Percentiles rank a stretch among this genome's conserved stretches.
Conservation (phyloP, 2,113 vertebrate species). For the Aix galericulata region DNA sequence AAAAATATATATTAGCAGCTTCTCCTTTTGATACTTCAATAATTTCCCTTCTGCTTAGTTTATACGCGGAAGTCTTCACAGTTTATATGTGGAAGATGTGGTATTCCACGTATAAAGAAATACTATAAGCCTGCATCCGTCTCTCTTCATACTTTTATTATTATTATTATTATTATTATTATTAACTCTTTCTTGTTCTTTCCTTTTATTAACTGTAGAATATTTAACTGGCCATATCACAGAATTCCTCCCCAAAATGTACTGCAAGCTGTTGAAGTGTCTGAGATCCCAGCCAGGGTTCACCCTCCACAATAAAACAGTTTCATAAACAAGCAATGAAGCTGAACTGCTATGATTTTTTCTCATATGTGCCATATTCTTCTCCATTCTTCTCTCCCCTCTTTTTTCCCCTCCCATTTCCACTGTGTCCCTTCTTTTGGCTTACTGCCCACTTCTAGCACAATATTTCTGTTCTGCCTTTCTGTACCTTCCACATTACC, state of each 20-base stretch:
- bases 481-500: neutral
- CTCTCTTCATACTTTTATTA: neutral
- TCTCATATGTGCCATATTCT: neutral
- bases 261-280: neutral
- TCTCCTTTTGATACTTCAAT: neutral
- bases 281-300: neutral
- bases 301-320: neutral
- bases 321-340: neutral
- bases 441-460: neutral
- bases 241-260: neutral
- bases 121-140: neutral
- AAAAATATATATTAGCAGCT: neutral
- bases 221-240: neutral
- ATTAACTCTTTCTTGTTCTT: neutral
- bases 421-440: neutral
- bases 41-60: neutral
- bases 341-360: rapidly evolving
- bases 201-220: neutral
- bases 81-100: neutral
- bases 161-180: neutral
- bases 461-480: neutral
- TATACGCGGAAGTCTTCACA: neutral
- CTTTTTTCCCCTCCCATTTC: neutral
- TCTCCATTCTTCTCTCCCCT: neutral
- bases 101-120: neutral